phyloP scores from a whole-genome alignment of 2,888 invertebrate genomes.

The Xanthorhoe designata region DNA sequence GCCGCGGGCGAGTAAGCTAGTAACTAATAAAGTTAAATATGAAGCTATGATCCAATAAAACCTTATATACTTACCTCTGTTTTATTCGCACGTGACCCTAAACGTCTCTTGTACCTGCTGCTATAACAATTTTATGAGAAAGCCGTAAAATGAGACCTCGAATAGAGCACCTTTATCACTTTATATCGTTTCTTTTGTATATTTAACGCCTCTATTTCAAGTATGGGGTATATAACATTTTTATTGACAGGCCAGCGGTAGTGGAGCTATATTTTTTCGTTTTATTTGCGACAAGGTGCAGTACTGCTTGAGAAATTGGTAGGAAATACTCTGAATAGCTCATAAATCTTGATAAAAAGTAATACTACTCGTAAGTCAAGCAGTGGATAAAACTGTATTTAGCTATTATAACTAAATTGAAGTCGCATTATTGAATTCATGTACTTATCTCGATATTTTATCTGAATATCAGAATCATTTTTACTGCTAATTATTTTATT shows the following conservation, averaged over 20 bases:
- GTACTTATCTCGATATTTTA: no score
- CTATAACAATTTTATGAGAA: constrained; percentile 73
- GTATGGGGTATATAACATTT: constrained; percentile 51
- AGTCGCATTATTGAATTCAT: no score
- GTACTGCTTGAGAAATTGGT: constrained; percentile 30
- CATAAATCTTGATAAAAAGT: constrained; percentile 21
- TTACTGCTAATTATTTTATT: no score
- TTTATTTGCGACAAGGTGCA: constrained; percentile 37
- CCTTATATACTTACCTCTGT: constrained; percentile 65
- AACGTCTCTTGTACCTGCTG: constrained; percentile 65
- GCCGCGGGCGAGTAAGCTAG: no score
- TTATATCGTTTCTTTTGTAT: constrained; percentile 80
- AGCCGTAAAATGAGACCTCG: constrained; percentile 49
- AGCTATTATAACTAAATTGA: no score
- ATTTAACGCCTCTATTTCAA: constrained; percentile 71
- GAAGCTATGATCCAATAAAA: constrained; percentile 73
- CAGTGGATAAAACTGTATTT: no score
- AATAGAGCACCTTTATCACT: constrained; percentile 71
- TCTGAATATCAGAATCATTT: no score
- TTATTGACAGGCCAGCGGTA: constrained; percentile 48
- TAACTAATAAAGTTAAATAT: constrained; percentile 59
- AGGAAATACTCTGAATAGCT: constrained; percentile 28
- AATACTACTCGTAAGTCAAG: background rate
- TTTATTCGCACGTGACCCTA: constrained; percentile 68
- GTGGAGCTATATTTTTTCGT: constrained; percentile 37